Evolutionary conservation across 2,888 invertebrate genomes (phyloP), one percentile per base, ranked within the genome.

Genomic region (Cordilura impudica): DNA sequence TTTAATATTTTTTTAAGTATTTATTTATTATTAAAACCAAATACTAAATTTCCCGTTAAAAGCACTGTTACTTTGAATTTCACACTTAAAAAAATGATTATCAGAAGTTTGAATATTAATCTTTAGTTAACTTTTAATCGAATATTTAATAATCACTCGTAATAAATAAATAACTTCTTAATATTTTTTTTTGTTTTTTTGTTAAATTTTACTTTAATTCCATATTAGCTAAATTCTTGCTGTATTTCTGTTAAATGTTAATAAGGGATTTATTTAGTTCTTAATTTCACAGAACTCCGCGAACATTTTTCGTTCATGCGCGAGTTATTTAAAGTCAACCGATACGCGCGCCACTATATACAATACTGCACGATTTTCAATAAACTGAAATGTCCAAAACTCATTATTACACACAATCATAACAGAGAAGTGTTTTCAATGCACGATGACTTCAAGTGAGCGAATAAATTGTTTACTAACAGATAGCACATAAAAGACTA

Each of bases 281-380:
- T 39, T 39, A 1, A 39, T 39, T 12, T n/a, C n/a, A 39, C 12
- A 39, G 4, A 39, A 4, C n/a, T 39, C 35, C 35, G n/a, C 35
- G n/a, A 39, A 39, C 12, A 39, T 39, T 39, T 39, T 39, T 6
- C 35, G n/a, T 39, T 39, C n/a, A 39, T n/a, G n/a, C 35, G 35
- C 4, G 35, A 39, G 21, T 39, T 53, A 35, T 51, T 35, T 51
- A 35, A 45, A 29, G 43, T n/a, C 85, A 85, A 81, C 87, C 86
- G 83, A 83, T 84, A 82, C 84, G 83, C 86, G 85, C 86, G 85
- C 83, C 84, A 83, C 78, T 83, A 83, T 83, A 83, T 83, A 74
- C 74, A 81, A 78, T 85, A 86, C 85, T 86, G 85, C 86, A 73
- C 78, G 69, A 66, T 60, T 43, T 82, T 16, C 35, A 65, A 29